phyloP scores from a whole-genome alignment of 2,797 vertebrate species.

The Enteromius afrohamiltoni region DNA sequence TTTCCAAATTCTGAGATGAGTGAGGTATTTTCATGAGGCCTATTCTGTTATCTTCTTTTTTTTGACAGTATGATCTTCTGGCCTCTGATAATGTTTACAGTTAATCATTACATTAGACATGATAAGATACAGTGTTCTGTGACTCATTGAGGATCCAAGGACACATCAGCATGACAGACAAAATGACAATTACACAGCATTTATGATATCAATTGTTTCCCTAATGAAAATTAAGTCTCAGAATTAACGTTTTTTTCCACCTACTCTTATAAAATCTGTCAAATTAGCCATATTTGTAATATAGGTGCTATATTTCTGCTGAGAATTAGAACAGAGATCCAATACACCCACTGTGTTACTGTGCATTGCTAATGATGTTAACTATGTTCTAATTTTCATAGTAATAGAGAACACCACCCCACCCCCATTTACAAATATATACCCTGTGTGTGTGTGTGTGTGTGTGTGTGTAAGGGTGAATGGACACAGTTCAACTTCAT shows the following conservation, averaged over 20 bases:
- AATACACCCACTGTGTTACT: not conserved
- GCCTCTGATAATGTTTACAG: conserved; percentile 46
- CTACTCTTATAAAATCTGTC: not conserved
- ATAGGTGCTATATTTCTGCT: not conserved
- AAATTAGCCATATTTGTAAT: not conserved
- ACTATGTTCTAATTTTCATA: not conserved
- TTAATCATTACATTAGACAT: conserved; percentile 73
- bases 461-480: not conserved
- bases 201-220: not conserved
- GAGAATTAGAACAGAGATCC: not conserved
- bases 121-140: conserved; percentile 56
- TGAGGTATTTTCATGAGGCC: not conserved
- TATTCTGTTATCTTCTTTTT: too few species aligned
- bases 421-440: not conserved
- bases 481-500: not conserved
- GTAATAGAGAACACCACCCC: not conserved
- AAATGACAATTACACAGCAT: conserved; percentile 12
- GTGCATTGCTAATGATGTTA: not conserved
- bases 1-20: not conserved
- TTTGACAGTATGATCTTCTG: conserved; percentile 41
- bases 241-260: not conserved
- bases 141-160: conserved; percentile 45
- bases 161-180: conserved; percentile 44
- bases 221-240: not conserved
- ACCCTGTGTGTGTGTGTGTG: not conserved